Evolutionary conservation across 2,888 invertebrate species (phyloP).

Genomic region (Leistus spinibarbis): DNA sequence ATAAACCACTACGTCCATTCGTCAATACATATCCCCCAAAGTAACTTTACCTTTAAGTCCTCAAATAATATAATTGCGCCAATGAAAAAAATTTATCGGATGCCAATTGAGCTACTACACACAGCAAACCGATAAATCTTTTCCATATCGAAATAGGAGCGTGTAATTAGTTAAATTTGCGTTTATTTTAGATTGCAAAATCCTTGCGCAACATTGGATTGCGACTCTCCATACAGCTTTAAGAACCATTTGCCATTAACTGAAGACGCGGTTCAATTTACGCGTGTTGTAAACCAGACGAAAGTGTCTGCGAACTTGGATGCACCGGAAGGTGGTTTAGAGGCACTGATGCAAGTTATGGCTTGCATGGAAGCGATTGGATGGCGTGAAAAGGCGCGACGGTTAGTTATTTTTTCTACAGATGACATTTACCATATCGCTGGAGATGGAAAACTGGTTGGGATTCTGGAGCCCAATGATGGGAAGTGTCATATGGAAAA

Average conservation of each 20-base stretch:
- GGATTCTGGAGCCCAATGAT: conserved; percentile 74
- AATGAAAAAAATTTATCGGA: too few species aligned
- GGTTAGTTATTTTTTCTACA: conserved; percentile 74
- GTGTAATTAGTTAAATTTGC: background rate
- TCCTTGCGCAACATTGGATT: conserved; percentile 44
- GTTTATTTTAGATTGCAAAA: background rate
- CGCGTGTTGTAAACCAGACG: conserved; percentile 53
- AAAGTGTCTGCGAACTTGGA: conserved; percentile 56
- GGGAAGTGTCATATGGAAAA: conserved; percentile 68
- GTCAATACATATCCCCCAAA: background rate
- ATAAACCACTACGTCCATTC: conserved; percentile 70
- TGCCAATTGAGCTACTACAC: too few species aligned
- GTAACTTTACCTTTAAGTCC: too few species aligned
- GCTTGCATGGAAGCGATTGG: conserved; percentile 68
- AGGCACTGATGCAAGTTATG: conserved; percentile 80
- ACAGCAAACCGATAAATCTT: background rate
- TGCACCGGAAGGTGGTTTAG: conserved; percentile 73
- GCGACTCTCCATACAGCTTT: conserved; percentile 71
- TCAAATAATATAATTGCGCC: background rate
- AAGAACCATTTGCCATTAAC: conserved; percentile 73
- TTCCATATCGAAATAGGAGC: background rate
- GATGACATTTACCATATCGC: conserved; percentile 70
- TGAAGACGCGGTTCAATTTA: conserved; percentile 59
- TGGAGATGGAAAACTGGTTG: conserved; percentile 76
- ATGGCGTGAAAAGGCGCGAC: conserved; percentile 74